Evolutionary conservation across 1,140 invertebrate species (phyloP).

Genomic region (Bombus confusus): DNA sequence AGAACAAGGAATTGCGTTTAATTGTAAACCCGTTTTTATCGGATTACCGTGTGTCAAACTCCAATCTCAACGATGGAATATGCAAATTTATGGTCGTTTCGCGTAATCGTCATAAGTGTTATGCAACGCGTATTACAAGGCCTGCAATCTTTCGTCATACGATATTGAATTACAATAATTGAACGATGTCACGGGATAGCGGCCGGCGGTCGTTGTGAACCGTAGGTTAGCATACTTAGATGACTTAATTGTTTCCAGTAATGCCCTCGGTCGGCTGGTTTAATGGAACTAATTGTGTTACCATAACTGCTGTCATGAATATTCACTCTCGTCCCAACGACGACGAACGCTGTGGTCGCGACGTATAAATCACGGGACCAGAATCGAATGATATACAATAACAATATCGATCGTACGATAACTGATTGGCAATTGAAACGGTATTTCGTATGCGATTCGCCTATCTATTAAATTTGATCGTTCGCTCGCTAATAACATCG

Average conservation of each 20-base stretch:
- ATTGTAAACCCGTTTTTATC: too few species aligned
- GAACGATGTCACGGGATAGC: constrained; percentile 7
- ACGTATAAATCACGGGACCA: not conserved
- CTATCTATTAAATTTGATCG: not conserved
- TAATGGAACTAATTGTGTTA: constrained; percentile 34
- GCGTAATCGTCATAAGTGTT: not conserved
- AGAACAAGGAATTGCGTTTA: too few species aligned
- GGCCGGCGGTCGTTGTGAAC: not conserved
- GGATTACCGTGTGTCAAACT: too few species aligned
- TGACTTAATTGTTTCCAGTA: constrained; percentile 20
- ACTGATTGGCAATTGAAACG: not conserved
- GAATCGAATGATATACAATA: not conserved
- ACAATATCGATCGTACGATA: not conserved
- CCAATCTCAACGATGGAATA: not conserved
- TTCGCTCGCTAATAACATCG: not conserved
- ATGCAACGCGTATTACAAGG: not conserved
- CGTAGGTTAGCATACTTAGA: constrained; percentile 10
- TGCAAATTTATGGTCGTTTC: not conserved
- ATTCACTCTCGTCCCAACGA: constrained; percentile 13
- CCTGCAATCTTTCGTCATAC: constrained; percentile 7
- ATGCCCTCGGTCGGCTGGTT: not conserved
- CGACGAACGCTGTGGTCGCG: not conserved
- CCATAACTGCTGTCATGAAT: constrained; percentile 27
- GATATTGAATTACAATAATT: constrained; percentile 37
- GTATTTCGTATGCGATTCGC: not conserved